Evolutionary conservation across 1,140 invertebrate genomes (phyloP).

Genomic region (Diprion similis): DNA sequence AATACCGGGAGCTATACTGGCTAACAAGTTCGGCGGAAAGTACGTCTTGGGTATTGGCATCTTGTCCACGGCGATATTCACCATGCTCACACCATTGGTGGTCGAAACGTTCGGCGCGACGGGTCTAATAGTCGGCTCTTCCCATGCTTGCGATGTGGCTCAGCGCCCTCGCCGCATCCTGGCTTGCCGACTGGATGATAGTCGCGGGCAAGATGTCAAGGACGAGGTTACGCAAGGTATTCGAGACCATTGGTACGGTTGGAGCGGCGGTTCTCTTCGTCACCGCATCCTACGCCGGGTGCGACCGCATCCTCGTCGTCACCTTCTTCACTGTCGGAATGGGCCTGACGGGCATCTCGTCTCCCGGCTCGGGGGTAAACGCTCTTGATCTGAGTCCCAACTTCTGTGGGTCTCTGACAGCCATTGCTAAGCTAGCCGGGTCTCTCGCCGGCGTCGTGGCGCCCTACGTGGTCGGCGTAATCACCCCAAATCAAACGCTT

Average conservation of each 20-base stretch:
- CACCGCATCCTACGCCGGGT: slow-evolving; percentile 80
- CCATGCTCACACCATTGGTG: slow-evolving; percentile 68
- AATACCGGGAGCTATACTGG: slow-evolving; percentile 67
- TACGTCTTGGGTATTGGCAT: not conserved
- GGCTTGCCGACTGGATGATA: slow-evolving; percentile 65
- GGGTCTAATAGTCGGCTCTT: slow-evolving; percentile 67
- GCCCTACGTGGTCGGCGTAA: slow-evolving; percentile 75
- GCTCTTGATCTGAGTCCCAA: slow-evolving; percentile 79
- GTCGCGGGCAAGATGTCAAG: slow-evolving; percentile 60
- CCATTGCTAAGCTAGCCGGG: slow-evolving; percentile 62
- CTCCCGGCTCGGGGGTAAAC: slow-evolving; percentile 68
- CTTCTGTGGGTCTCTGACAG: slow-evolving; percentile 60
- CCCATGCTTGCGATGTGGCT: slow-evolving; percentile 72
- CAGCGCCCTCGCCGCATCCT: slow-evolving; percentile 63
- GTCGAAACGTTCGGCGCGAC: slow-evolving; percentile 61
- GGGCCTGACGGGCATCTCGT: slow-evolving; percentile 70
- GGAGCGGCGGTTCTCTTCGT: slow-evolving; percentile 78
- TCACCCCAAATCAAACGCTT: slow-evolving; percentile 74
- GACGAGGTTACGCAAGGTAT: slow-evolving; percentile 67
- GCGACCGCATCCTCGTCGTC: slow-evolving; percentile 68
- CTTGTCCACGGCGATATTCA: slow-evolving; percentile 63
- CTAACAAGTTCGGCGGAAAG: slow-evolving; percentile 67
- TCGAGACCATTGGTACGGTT: slow-evolving; percentile 75
- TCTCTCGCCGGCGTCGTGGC: slow-evolving; percentile 72
- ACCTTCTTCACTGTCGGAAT: slow-evolving; percentile 72